These are phyloP conservation scores for Apolygus lucorum DNA, from an alignment of 1,140 invertebrate genomes.

Conservation along the genomic window DNA sequence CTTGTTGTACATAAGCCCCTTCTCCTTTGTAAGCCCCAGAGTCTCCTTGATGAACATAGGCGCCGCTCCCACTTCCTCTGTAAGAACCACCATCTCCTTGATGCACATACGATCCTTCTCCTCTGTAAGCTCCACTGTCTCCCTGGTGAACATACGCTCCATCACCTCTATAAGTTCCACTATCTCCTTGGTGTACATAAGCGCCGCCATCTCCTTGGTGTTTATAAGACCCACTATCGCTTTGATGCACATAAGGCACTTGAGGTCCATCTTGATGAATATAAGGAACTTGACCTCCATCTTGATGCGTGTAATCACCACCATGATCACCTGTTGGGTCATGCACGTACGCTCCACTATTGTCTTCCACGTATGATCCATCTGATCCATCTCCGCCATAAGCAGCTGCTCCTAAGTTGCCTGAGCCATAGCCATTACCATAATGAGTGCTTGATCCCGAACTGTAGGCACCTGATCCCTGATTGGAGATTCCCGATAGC, in stretches of 20 bases:
- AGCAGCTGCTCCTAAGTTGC: constrained; percentile 15
- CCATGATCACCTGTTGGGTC: constrained; percentile 34
- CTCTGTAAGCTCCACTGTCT: constrained; percentile 19
- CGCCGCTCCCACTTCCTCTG: constrained; percentile 5
- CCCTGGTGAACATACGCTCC: constrained; percentile 21
- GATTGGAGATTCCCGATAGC: neutral
- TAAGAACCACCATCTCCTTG: constrained; percentile 24
- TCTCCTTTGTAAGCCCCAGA: constrained; percentile 22
- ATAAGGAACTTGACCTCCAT: constrained; percentile 33
- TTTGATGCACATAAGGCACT: constrained; percentile 4
- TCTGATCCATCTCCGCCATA: constrained; percentile 24
- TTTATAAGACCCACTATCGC: constrained; percentile 5
- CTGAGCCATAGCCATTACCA: constrained; percentile 21
- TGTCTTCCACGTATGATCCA: constrained; percentile 38
- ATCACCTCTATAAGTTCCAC: constrained; percentile 2
- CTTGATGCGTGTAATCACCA: constrained; percentile 37
- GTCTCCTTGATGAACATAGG: constrained; percentile 20
- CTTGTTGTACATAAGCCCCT: constrained; percentile 17
- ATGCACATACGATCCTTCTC: neutral
- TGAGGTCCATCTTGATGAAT: constrained; percentile 23
- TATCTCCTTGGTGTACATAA: constrained; percentile 26
- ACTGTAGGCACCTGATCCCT: neutral
- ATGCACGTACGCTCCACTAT: constrained; percentile 39
- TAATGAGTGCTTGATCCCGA: constrained; percentile 10
- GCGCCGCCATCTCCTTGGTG: constrained; percentile 20